Percentiles rank a stretch among this genome's conserved stretches.
Conservation (phyloP, 2,888 invertebrate genomes). For the Molorchus minor region DNA sequence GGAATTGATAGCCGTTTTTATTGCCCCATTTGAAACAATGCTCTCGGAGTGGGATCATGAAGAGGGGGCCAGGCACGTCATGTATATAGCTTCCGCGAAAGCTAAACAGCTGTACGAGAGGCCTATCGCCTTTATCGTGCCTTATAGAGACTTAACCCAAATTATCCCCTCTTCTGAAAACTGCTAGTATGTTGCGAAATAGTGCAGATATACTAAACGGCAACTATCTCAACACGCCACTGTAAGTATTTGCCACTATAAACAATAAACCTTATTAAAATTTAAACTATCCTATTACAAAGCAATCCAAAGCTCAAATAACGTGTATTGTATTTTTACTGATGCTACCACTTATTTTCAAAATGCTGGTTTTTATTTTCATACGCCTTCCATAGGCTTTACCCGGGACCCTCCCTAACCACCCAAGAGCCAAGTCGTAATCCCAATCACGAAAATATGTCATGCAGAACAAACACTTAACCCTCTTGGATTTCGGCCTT, state of each 20-base stretch:
- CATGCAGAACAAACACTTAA: constrained; percentile 30
- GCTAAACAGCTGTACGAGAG: constrained; percentile 28
- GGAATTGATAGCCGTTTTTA: constrained; percentile 51
- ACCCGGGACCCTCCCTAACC: background rate
- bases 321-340: no score
- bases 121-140: constrained; percentile 29
- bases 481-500: constrained; percentile 20
- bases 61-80: constrained; percentile 36
- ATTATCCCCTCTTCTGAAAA: constrained; percentile 15
- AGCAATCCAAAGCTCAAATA: no score
- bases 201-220: no score
- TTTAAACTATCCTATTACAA: no score
- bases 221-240: no score
- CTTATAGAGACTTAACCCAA: constrained; percentile 29
- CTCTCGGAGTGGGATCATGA: constrained; percentile 44
- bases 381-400: background rate
- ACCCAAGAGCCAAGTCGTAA: constrained; percentile 27
- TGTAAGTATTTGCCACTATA: no score
- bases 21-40: constrained; percentile 51
- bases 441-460: constrained; percentile 33
- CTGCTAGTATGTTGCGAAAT: no score
- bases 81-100: constrained; percentile 27
- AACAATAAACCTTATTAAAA: no score
- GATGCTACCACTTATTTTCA: background rate
- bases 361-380: constrained; percentile 6